phyloP scores from a whole-genome alignment of 2,113 vertebrate species.

The Siniperca chuatsi region DNA sequence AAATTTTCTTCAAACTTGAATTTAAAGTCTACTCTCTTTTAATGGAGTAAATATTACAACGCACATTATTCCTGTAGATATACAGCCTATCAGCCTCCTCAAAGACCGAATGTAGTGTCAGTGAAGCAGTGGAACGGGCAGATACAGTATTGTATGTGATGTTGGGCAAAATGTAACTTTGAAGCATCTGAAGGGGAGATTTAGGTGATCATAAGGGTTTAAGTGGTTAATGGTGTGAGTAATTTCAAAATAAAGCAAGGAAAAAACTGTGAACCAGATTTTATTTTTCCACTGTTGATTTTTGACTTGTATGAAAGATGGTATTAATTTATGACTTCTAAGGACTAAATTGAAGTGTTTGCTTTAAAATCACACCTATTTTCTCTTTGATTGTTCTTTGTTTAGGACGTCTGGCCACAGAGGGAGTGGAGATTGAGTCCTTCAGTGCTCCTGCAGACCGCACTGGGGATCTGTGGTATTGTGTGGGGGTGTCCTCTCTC shows the following conservation, averaged over 20 bases:
- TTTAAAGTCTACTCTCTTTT: not conserved
- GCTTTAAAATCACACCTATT: slow-evolving; percentile 29
- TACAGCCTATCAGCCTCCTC: too few species aligned
- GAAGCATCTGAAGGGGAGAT: not conserved
- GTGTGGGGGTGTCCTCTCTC: slow-evolving; percentile 85
- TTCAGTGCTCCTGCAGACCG: slow-evolving; percentile 85
- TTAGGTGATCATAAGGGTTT: not conserved
- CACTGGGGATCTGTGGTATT: slow-evolving; percentile 86
- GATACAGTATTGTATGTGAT: not conserved
- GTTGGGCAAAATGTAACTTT: not conserved
- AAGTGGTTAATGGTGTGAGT: not conserved
- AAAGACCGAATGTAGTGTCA: not conserved
- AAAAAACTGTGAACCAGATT: not conserved
- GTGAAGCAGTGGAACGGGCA: not conserved
- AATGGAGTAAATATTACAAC: too few species aligned
- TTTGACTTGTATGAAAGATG: not conserved
- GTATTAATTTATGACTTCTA: not conserved
- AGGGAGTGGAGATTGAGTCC: slow-evolving; percentile 85
- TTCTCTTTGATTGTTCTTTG: slow-evolving; percentile 41
- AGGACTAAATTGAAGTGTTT: slow-evolving; percentile 20
- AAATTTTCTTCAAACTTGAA: not conserved
- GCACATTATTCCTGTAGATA: slow-evolving; percentile 1
- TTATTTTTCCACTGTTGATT: not conserved
- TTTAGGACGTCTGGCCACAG: slow-evolving; percentile 87
- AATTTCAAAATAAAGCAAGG: not conserved